Evolutionary conservation across 1,140 invertebrate species (phyloP).

Genomic region (Sipha flava): DNA sequence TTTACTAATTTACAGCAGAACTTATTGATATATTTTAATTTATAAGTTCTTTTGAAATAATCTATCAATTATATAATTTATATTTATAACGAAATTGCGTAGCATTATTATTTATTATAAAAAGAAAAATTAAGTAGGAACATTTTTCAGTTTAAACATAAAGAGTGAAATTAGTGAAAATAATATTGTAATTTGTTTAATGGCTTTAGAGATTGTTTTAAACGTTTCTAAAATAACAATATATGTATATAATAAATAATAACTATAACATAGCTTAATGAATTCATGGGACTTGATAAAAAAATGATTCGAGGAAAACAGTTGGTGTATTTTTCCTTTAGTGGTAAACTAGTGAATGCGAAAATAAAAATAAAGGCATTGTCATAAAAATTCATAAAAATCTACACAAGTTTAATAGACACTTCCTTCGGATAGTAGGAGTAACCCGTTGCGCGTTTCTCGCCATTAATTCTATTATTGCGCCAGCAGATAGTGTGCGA

Average conservation of each 20-base stretch:
- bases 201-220: background rate
- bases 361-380: background rate
- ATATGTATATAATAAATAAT: conserved; percentile 16
- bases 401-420: background rate
- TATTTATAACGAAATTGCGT: no score
- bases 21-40: no score
- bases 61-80: no score
- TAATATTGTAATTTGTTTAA: background rate
- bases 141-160: background rate
- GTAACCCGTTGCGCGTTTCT: background rate
- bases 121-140: no score
- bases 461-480: conserved; percentile 28
- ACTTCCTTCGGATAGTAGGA: background rate
- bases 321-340: background rate
- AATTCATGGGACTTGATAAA: background rate
- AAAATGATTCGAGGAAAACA: background rate
- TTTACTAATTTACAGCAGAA: no score
- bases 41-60: no score
- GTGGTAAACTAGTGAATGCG: background rate
- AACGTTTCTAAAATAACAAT: background rate
- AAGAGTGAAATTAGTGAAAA: background rate
- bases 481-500: background rate
- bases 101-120: no score
- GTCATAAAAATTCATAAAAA: conserved; percentile 27
- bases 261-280: background rate